Base-by-base conservation (phyloP, 30 jellyfish, hydroid and myxozoan genomes). In the Aurelia sp. region DNA sequence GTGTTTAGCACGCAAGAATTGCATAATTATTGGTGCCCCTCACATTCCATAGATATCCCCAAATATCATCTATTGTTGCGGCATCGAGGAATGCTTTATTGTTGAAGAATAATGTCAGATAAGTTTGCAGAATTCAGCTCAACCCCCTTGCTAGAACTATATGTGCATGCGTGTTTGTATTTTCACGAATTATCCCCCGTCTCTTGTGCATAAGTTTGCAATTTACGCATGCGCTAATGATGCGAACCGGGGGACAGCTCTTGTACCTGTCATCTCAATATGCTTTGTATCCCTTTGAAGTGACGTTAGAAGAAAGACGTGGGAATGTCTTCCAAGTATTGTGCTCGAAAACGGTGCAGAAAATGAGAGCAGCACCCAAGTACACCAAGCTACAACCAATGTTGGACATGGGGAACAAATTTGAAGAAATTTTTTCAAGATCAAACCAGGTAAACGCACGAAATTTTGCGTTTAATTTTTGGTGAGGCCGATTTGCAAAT, bases 281-380 rank as follows among this genome's bases (percentile, higher is more conserved):
- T 44, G 55, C 55, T 44, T 44, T 44, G 55, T 44, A 44, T 44
- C 55, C 55, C 55, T 44, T 44, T 44, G 55, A 44, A 44, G 67
- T 82, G 91, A 81, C 91, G 91, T 82, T 58, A 67, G 81, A 67
- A 75, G 86, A 70, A 82, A 85, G 57, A 52, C 79, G 67, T 76
- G 72, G 60, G 55, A 60, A 75, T 69, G 92, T 71, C 80, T 59
- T 69, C 92, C 63, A 53, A 82, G 63, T 48, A 68, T 62, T 63
- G 79, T 63, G 79, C 74, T 82, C 40, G 70, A 59, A 82, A 68
- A 67, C 82, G 92, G 92, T 82, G 51, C 92, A 82, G 92, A 82
- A 82, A 82, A 82, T 82, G 92, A 74, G 92, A 52, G 51, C 74
- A 71, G 61, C 50, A 40, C 61, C 87, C 69, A 59, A 59, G 77